Evolutionary conservation across 2,888 invertebrate genomes (phyloP), one percentile per base, ranked within the genome.

Genomic region (Rotaria macrura): DNA sequence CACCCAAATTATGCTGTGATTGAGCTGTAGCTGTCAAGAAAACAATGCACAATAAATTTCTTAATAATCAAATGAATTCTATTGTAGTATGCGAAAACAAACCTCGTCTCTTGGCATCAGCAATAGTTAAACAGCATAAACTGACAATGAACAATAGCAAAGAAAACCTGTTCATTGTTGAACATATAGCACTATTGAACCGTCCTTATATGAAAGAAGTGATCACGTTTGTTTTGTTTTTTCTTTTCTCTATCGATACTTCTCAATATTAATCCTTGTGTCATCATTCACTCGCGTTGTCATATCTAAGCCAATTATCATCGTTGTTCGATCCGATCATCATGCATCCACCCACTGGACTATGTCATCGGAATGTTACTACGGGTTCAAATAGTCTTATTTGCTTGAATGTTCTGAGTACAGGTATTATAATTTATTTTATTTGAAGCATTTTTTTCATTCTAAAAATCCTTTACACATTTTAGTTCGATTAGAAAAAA

Each of bases 1-100:
- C 84, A 17, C 84, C 86, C 20, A 86, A 65, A 20, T 86, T 86
- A 57, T 84, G 84, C 34, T 65, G 52, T 34, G 72, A 54, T 85
- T 86, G 49, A 40, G 34, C 14, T 65, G 65, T 65, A 34, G 65
- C 65, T 65, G 12, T 14, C n/a, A 12, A 25, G n/a, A 57, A 55
- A 55, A 55, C 6, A 7, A 9, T 12, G 14, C 47, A 3, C 52
- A 47, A 47, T 47, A 47, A 47, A 4, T 12, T 47, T 4, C 47
- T 47, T 47, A n/a, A n/a, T 4, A 47, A 14, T 23, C 6, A 23
- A 52, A 23, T 23, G 20, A 52, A 52, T 52, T 4, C 23, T 6
- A 2, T 52, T 52, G 5, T 52, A 23, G 23, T 23, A 65, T 17
- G 23, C 25, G 7, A 25, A 12, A 54, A 2, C 54, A 29, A 65